Evolutionary conservation across 2,113 vertebrate genomes (phyloP), one percentile per base, ranked within the genome.

Genomic region (Pipra filicauda): DNA sequence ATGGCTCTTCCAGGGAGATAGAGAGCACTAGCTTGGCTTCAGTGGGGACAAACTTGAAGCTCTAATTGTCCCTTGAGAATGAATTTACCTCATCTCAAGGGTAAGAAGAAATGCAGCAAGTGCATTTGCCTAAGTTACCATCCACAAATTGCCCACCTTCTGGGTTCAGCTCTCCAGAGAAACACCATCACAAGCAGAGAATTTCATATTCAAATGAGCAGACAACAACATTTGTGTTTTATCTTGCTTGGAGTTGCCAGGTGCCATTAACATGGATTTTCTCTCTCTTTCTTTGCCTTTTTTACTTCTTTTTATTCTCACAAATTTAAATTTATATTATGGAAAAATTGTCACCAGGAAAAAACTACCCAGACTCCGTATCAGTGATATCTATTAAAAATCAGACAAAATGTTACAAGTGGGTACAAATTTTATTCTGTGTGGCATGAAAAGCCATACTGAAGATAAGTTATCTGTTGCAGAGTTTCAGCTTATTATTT

Each of bases 291-390:
- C 44, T 54, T 77, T 69, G 30, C 85, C n/a, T 77, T 70, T 88
- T 89, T 48, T 65, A 17, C 28, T 52, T 87, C 31, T 79, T 85
- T 78, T 85, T 33, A 71, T 61, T 82, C 77, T 92, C 67, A 95
- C 59, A 95, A 96, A 96, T 94, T 92, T 65, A 88, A 88, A 72
- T 97, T 94, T 79, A 94, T 89, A 61, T 96, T 95, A 94, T 48
- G 33, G 77, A 95, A 97, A 96, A 95, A 84, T 46, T 82, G 49
- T 92, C 84, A 77, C 37, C 57, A 82, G 76, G 74, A 96, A 92
- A 97, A 97, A 97, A 70, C 83, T 93, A 84, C 48, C 73, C 58
- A 91, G 93, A 88, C 59, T 92, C 15, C 22, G 18, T 86, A 96
- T 93, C 91, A 94, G 65, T 62, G 70, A 71, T 95, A 83, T 71